Percentiles rank a stretch among this genome's conserved stretches.
Evolutionary conservation across 2,113 vertebrate species (phyloP).

Genomic region (Sturnira hondurensis): DNA sequence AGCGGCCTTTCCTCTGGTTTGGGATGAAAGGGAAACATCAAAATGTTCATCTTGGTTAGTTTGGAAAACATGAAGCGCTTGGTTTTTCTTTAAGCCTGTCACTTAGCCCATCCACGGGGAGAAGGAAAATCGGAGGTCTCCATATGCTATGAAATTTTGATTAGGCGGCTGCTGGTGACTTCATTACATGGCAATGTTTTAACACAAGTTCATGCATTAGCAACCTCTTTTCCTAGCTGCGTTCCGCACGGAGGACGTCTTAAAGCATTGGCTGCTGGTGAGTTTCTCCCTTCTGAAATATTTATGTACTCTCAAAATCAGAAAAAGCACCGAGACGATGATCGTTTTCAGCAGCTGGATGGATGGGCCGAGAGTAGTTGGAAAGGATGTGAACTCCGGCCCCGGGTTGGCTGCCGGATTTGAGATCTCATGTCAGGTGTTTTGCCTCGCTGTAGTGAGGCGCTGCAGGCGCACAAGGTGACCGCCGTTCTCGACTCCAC

Average conservation of each 20-base stretch:
- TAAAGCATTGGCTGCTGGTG: neutral
- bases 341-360: too few species aligned
- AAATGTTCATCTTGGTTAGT: neutral
- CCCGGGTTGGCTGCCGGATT: neutral
- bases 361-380: neutral
- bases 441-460: neutral
- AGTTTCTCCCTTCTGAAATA: neutral
- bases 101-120: neutral
- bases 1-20: neutral
- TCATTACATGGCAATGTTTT: neutral
- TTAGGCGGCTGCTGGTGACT: neutral
- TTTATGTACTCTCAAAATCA: neutral
- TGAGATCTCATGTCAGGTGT: neutral
- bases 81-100: neutral
- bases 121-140: neutral
- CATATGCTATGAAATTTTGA: neutral
- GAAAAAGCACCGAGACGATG: neutral
- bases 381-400: neutral
- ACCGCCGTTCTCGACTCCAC: neutral
- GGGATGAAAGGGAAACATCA: neutral
- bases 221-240: neutral
- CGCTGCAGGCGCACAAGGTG: neutral
- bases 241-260: neutral
- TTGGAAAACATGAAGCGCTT: neutral
- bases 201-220: neutral